Conservation (phyloP, 2,888 invertebrate species). For the Hyposoter didymator region DNA sequence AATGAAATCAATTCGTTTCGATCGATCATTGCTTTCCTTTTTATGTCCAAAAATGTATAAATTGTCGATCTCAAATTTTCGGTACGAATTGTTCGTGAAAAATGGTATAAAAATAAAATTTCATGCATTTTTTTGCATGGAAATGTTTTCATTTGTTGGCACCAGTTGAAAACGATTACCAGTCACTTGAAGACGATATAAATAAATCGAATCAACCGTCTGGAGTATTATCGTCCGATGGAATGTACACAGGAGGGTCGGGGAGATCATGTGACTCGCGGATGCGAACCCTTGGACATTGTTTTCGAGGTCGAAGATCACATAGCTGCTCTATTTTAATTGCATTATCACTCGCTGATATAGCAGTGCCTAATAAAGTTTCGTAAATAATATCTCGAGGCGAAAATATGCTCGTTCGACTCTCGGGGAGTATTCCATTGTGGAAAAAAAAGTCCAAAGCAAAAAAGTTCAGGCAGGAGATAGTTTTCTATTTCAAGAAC, state of each 20-base stretch:
- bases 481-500: conserved; percentile 63
- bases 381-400: not conserved
- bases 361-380: not conserved
- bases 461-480: conserved; percentile 24
- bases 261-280: not conserved
- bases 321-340: conserved; percentile 45
- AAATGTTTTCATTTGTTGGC: not conserved
- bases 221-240: not conserved
- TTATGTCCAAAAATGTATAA: not conserved
- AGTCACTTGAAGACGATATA: not conserved
- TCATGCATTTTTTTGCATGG: not conserved
- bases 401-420: conserved; percentile 6
- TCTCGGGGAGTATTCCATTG: not conserved
- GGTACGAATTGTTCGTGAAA: not conserved
- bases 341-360: conserved; percentile 41
- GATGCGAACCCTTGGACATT: conserved; percentile 20
- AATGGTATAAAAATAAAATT: no score
- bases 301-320: conserved; percentile 53
- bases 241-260: not conserved
- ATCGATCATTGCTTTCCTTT: not conserved
- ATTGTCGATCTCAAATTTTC: not conserved
- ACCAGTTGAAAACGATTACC: not conserved
- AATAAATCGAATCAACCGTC: not conserved
- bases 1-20: not conserved
- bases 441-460: not conserved